Base-by-base conservation (phyloP, 2,113 vertebrate species). In the Paratilapia polleni region DNA sequence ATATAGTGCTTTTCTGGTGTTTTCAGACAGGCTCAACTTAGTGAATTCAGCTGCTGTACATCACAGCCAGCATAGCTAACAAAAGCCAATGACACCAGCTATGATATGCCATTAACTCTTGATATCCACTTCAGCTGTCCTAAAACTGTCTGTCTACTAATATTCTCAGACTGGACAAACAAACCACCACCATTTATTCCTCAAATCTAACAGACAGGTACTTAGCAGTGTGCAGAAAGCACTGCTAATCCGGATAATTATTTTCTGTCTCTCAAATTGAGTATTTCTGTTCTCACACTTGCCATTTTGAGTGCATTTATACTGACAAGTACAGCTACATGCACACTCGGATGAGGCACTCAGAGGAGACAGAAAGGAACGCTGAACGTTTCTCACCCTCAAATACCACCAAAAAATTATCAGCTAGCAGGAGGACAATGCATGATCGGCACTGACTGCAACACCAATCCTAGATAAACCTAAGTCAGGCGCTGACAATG, bases 401-500 rank as follows among this genome's bases (percentile, higher is more conserved):
- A 20, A 28, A 66, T 68, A 68, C 22, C 63, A 26, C 38, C 38
- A 26, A 47, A 38, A 47, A 1, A 68, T 66, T 43, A 43, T 68
- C 2, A 73, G 10, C 52, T 17, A 5, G 38, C 43, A 68, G 66
- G 24, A 73, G 3, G 24, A 73, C 0, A 20, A 26, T 73, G 43
- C 24, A 52, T 52, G 20, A 8, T 20, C 6, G 31, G 43, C 66
- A 52, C 17, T 31, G 66, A 13, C 2, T 70, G 43, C 66, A 49
- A 1, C 66, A 28, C 1, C 41, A 28, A 47, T 0, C 9, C 41
- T 10, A 41, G 38, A 19, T 47, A 0, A 5, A 41, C 64, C 15
- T 1, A 12, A 68, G 20, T 4, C 26, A 1, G 64, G 64, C 15
- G 19, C 26, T 68, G 19, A 19, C 41, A 49, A 24, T 66, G 43